These are phyloP conservation scores for Tautogolabrus adspersus DNA, from an alignment of 2,113 vertebrate genomes.

Conservation along the genomic window DNA sequence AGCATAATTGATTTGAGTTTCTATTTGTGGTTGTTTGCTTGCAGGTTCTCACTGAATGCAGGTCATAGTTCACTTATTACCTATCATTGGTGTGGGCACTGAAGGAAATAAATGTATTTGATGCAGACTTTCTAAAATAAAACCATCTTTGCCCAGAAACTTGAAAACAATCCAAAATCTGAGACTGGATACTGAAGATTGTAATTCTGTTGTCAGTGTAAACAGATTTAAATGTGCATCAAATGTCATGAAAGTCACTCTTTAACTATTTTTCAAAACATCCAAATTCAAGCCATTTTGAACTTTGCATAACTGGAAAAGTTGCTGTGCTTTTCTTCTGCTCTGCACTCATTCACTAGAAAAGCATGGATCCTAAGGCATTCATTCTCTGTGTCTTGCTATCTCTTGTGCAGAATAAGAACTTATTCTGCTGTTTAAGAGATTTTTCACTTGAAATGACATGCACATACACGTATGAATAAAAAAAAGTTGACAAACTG, in stretches of 20 bases:
- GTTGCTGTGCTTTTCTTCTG: constrained; percentile 21
- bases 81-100: background rate
- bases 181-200: background rate
- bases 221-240: background rate
- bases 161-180: background rate
- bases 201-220: background rate
- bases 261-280: constrained; percentile 13
- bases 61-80: constrained; percentile 28
- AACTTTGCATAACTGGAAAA: constrained; percentile 36
- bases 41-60: background rate
- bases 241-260: background rate
- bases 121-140: background rate
- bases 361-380: constrained; percentile 45
- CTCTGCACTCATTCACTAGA: constrained; percentile 52
- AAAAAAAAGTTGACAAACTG: constrained; percentile 5
- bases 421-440: constrained; percentile 51
- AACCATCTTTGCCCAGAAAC: background rate
- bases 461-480: background rate
- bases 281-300: constrained; percentile 36
- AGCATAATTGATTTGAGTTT: constrained; percentile 38
- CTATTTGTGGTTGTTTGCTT: constrained; percentile 41
- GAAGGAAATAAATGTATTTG: background rate
- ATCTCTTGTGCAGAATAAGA: constrained; percentile 26
- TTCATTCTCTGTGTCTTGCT: background rate
- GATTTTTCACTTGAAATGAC: constrained; percentile 48